Conservation (phyloP, 2,888 invertebrate genomes). For the Synanthedon tipuliformis region DNA sequence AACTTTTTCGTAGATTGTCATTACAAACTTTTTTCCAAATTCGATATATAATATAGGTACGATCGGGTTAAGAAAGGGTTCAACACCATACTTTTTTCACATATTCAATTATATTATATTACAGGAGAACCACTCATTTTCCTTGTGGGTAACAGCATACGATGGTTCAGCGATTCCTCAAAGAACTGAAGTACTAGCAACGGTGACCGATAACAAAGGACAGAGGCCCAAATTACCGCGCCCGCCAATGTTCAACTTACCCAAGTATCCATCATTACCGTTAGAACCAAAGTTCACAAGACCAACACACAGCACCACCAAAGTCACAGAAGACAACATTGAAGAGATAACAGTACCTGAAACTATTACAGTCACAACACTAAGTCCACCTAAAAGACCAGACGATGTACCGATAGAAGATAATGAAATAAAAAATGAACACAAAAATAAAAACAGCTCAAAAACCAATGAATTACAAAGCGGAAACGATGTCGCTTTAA, state of each 20-base stretch:
- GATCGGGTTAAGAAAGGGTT: too few species aligned
- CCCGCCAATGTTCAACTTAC: conserved; percentile 29
- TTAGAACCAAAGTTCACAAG: conserved; percentile 25
- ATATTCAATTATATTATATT: background rate
- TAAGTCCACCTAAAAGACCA: conserved; percentile 29
- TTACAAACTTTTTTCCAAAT: too few species aligned
- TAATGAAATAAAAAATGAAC: conserved; percentile 16
- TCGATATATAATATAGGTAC: too few species aligned
- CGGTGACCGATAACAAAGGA: conserved; percentile 42
- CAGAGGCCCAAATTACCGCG: conserved; percentile 17
- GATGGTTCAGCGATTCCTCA: conserved; percentile 50
- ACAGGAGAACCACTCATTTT: conserved; percentile 56
- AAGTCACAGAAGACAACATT: conserved; percentile 30
- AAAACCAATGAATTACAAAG: conserved; percentile 42
- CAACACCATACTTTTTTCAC: too few species aligned
- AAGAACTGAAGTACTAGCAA: conserved; percentile 48
- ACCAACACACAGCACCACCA: conserved; percentile 35
- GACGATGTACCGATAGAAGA: conserved; percentile 30
- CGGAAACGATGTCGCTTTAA: conserved; percentile 68
- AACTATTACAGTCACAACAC: conserved; percentile 29
- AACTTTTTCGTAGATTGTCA: too few species aligned
- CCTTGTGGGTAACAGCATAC: conserved; percentile 53
- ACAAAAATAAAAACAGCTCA: conserved; percentile 27
- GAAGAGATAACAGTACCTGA: conserved; percentile 43
- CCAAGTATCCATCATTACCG: conserved; percentile 19